Evolutionary conservation across 64 coral and sea anemone species (phyloP).

Genomic region (Cladopsammia gracilis): DNA sequence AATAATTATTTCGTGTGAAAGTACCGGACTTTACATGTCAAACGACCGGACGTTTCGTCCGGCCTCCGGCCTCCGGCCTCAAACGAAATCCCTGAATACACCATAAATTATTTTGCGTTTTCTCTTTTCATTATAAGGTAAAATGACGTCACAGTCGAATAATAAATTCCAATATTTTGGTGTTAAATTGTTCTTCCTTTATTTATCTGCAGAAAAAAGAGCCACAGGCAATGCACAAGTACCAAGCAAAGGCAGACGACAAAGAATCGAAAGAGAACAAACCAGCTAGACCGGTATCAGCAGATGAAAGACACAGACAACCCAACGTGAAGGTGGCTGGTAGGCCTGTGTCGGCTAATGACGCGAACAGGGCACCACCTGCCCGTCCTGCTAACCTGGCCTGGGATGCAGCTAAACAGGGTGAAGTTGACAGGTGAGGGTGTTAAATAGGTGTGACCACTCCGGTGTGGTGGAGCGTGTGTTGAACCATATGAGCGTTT

Average conservation of each 20-base stretch:
- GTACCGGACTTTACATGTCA: too few species aligned
- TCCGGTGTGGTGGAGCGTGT: neutral
- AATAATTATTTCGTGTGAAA: too few species aligned
- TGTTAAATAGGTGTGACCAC: neutral
- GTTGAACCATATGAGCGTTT: neutral
- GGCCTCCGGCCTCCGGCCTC: too few species aligned
- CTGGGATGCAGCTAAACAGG: conserved; percentile 71
- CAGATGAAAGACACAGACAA: conserved; percentile 59
- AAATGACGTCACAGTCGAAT: too few species aligned
- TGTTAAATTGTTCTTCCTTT: neutral
- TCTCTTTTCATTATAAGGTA: too few species aligned
- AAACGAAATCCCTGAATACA: too few species aligned
- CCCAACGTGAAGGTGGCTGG: conserved; percentile 16
- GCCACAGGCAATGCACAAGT: conserved; percentile 73
- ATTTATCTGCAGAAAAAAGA: conserved; percentile 57
- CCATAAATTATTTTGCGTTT: too few species aligned
- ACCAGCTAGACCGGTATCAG: conserved; percentile 54
- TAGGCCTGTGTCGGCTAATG: conserved; percentile 67
- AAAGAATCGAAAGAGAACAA: conserved; percentile 38
- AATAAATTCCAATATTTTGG: too few species aligned
- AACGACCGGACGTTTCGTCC: too few species aligned
- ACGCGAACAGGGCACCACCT: conserved; percentile 55
- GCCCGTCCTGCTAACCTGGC: conserved; percentile 19
- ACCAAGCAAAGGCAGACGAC: conserved; percentile 46
- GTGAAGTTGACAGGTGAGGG: conserved; percentile 50